Evolutionary conservation across 2,888 invertebrate genomes (phyloP).

Genomic region (Drymonia ruficornis): DNA sequence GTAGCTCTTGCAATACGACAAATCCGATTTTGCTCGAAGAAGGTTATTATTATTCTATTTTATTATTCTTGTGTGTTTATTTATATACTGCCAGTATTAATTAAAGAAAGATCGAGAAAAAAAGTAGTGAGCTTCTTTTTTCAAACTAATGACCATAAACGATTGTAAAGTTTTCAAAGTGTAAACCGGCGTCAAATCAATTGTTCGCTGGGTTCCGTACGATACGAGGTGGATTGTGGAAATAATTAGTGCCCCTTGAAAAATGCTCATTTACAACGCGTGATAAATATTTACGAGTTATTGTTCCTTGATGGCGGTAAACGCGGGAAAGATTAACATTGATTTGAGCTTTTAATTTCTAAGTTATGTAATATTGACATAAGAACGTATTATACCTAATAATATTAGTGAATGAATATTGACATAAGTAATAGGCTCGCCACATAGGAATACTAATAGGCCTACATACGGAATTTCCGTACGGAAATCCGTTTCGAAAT

Average conservation of each 20-base stretch:
- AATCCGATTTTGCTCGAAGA: no score
- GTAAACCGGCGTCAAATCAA: constrained; percentile 67
- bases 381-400: background rate
- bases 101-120: background rate
- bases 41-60: no score
- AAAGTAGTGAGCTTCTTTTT: constrained; percentile 25
- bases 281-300: constrained; percentile 83
- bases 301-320: constrained; percentile 65
- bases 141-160: constrained; percentile 56
- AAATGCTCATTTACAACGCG: constrained; percentile 80
- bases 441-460: no score
- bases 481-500: no score
- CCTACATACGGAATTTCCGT: no score
- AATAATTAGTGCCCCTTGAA: constrained; percentile 82
- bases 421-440: no score
- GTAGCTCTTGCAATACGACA: no score
- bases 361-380: background rate
- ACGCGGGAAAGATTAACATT: constrained; percentile 50
- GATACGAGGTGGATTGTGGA: constrained; percentile 64
- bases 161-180: constrained; percentile 49
- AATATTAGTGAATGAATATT: no score
- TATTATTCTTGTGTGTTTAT: background rate
- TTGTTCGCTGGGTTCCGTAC: constrained; percentile 55
- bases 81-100: background rate
- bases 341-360: constrained; percentile 32